Conservation (phyloP, 2,113 vertebrate genomes). For the Speoplatyrhinus poulsoni region DNA sequence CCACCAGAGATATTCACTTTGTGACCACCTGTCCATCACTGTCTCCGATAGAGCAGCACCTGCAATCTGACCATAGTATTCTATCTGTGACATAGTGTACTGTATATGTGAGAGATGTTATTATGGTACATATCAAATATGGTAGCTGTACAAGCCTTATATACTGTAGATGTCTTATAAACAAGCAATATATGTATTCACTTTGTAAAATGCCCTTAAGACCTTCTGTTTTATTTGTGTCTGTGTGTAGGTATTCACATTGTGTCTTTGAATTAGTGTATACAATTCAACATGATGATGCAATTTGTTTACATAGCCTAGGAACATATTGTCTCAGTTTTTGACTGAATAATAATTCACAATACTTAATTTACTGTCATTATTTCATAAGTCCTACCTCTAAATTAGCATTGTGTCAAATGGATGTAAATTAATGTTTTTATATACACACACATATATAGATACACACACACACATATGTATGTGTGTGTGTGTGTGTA, state of each 20-base stretch:
- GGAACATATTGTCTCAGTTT: no score
- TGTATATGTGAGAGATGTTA: slow-evolving; percentile 59
- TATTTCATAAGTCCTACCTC: no score
- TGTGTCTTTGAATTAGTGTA: not conserved
- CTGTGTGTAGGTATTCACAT: not conserved
- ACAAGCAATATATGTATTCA: slow-evolving; percentile 36
- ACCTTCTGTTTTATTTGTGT: slow-evolving; percentile 10
- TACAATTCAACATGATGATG: not conserved
- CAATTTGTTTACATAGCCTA: no score
- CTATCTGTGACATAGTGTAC: slow-evolving; percentile 52
- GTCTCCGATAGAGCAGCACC: slow-evolving; percentile 56
- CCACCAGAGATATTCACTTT: slow-evolving; percentile 22
- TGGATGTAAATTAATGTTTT: no score
- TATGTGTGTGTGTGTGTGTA: no score
- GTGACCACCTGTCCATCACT: slow-evolving; percentile 50
- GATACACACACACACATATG: no score
- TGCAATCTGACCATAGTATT: slow-evolving; percentile 49
- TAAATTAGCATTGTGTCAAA: no score
- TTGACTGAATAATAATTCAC: no score
- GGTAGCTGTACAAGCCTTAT: slow-evolving; percentile 67
- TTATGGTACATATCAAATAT: slow-evolving; percentile 55
- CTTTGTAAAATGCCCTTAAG: slow-evolving; percentile 33
- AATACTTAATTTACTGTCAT: no score
- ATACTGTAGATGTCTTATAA: slow-evolving; percentile 25
- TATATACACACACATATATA: no score